Evolutionary conservation across 2,797 vertebrate genomes (phyloP).

Genomic region (Rhynchonycteris naso): DNA sequence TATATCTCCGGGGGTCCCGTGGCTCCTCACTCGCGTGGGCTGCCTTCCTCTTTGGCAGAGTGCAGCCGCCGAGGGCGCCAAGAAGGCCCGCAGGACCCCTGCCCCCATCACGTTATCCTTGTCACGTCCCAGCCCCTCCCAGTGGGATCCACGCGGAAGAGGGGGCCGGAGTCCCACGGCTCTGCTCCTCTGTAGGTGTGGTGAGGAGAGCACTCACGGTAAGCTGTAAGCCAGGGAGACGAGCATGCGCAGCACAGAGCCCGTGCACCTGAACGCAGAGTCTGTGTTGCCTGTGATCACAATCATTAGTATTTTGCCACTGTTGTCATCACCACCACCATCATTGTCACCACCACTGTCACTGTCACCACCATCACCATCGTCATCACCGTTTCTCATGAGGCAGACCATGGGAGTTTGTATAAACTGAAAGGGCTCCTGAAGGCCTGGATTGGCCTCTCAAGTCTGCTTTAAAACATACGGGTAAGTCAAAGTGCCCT

Average conservation of each 20-base stretch:
- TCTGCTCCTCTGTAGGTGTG: fast-evolving
- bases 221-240: background rate
- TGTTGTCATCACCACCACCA: too few species aligned
- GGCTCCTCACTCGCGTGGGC: background rate
- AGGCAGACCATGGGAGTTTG: background rate
- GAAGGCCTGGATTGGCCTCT: background rate
- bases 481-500: background rate
- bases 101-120: fast-evolving
- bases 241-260: background rate
- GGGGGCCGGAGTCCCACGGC: too few species aligned
- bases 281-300: fast-evolving
- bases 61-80: background rate
- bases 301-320: background rate
- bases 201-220: fast-evolving
- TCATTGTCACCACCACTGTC: fast-evolving
- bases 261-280: fast-evolving
- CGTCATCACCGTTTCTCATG: fast-evolving
- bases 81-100: fast-evolving
- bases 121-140: background rate
- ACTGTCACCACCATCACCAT: too few species aligned
- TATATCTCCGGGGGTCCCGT: fast-evolving
- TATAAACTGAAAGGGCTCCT: fast-evolving
- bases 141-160: fast-evolving
- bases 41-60: background rate
- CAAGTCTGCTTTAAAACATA: background rate